Percentiles rank a stretch among this genome's conserved stretches.
Conservation (phyloP, 2,888 invertebrate genomes). For the Oligia fasciuncula region DNA sequence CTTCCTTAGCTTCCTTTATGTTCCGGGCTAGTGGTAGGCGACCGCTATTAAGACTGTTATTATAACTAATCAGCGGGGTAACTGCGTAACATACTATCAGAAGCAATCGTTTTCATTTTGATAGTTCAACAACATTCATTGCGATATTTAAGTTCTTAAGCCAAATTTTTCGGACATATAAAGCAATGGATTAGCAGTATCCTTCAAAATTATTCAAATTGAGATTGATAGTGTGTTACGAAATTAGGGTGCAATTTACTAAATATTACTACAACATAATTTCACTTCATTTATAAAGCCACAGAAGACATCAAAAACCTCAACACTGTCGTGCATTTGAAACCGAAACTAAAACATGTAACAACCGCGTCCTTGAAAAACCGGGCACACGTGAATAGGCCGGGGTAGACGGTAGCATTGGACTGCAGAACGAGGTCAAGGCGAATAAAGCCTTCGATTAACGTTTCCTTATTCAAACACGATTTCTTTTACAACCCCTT, state of each 20-base stretch:
- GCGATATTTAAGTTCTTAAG: no score
- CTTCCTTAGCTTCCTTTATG: no score
- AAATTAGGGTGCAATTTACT: not conserved
- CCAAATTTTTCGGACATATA: not conserved
- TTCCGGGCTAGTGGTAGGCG: no score
- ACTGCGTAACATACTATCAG: not conserved
- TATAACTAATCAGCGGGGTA: not conserved
- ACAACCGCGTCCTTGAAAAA: constrained; percentile 67
- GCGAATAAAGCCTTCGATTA: constrained; percentile 69
- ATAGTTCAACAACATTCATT: not conserved
- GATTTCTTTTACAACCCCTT: constrained; percentile 66
- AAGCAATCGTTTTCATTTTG: not conserved
- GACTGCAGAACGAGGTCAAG: constrained; percentile 69
- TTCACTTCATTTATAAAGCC: not conserved
- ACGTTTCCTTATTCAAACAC: constrained; percentile 69
- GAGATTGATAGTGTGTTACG: not conserved
- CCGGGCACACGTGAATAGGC: constrained; percentile 63
- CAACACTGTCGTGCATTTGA: constrained; percentile 24
- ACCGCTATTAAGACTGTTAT: not conserved
- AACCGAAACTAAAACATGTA: constrained; percentile 48
- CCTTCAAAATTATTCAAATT: not conserved
- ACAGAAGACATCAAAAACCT: constrained; percentile 4
- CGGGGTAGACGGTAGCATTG: constrained; percentile 66
- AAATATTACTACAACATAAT: not conserved
- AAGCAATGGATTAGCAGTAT: not conserved